Conservation (phyloP, 2,797 vertebrate genomes). For the Pseudochaenichthys georgianus region DNA sequence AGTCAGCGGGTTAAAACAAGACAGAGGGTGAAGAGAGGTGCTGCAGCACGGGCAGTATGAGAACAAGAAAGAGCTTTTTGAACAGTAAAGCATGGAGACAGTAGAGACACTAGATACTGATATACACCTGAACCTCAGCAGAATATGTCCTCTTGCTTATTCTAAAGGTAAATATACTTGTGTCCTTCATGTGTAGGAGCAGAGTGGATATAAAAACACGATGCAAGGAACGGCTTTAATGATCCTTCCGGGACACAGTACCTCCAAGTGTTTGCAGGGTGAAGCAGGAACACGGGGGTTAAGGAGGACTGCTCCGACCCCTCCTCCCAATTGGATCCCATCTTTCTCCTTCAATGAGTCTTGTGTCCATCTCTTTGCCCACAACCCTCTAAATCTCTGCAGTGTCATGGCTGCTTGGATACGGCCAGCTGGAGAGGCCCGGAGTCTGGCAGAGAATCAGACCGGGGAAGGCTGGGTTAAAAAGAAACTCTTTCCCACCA, state of each 20-base stretch:
- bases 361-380: constrained; percentile 73
- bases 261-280: constrained; percentile 33
- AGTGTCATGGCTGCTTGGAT: constrained; percentile 67
- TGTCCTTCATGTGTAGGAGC: constrained; percentile 19
- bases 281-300: constrained; percentile 37
- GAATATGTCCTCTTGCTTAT: no score
- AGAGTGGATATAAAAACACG: constrained; percentile 24
- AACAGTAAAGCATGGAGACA: no score
- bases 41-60: no score
- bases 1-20: background rate
- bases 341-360: constrained; percentile 67
- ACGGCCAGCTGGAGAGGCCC: constrained; percentile 52
- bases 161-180: no score
- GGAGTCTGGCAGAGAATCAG: constrained; percentile 29
- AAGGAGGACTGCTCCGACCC: constrained; percentile 35
- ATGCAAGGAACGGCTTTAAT: constrained; percentile 13
- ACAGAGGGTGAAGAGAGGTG: no score
- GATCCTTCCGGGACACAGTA: constrained; percentile 25
- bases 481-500: constrained; percentile 27
- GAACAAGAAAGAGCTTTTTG: no score
- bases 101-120: no score
- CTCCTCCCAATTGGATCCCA: constrained; percentile 57
- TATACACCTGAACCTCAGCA: no score
- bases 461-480: constrained; percentile 42
- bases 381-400: constrained; percentile 70